Base-by-base conservation (phyloP, 2,888 invertebrate species). In the Ditula angustiorana region DNA sequence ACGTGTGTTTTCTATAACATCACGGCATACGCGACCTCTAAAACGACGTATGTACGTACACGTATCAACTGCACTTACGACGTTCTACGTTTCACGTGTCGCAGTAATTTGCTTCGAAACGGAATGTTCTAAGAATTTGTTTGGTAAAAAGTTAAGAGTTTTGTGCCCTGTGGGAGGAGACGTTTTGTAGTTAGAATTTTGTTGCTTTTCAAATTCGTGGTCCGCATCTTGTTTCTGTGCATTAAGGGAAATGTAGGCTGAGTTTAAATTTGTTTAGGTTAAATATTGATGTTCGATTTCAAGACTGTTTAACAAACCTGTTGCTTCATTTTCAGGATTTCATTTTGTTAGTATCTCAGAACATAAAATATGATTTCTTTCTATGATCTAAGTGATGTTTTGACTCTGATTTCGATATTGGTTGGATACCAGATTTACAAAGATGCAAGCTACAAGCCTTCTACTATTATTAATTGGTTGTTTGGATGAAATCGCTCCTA, bases 1-100 rank as follows among this genome's bases (percentile, higher is more conserved):
- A 63, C 57, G 62, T 57, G 55, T 56, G 46, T 37, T 61, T 56
- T 55, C 26, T 61, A 61, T 61, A 61, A 56, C 28, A 55, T 47
- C 21, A 37, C 19, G 13, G 24, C 23, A 11, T 37, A 13, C 13
- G 8, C 7, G 5, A 21, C 16, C 11, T 7, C 3, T 11, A 35
- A 23, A 53, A 53, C n/a, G 7, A 2, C 53, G 21, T 35, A 53
- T 13, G 23, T 44, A 28, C 16, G 21, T 44, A 11, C 11, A 5
- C 1, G 28, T 16, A 11, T 3, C 7, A 11, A 8, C 5, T 7
- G 5, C 0, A 13, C 21, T 11, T 60, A 33, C n/a, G 19, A 13
- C 33, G 7, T 44, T 60, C 24, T 44, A 13, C 7, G 1, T 7
- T 23, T 8, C 7, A 23, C 7, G 5, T 4, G 11, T 2, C 5